Conservation (phyloP, 2,888 invertebrate species). For the Pterostichus niger region DNA sequence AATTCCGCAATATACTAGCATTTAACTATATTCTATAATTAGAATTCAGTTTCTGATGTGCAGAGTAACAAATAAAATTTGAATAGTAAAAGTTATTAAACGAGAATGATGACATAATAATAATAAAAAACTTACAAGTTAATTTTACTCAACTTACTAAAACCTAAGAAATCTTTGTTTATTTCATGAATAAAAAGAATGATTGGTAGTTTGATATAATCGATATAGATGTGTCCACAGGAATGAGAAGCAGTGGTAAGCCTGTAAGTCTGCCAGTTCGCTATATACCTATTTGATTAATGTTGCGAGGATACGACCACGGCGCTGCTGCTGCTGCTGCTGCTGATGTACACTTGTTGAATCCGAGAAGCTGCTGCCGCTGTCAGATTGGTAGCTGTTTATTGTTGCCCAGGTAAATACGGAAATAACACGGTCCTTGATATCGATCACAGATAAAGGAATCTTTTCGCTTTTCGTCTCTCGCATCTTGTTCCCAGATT, state of each 20-base stretch:
- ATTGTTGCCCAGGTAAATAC: slow-evolving; percentile 65
- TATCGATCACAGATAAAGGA: slow-evolving; percentile 61
- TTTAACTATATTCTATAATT: no score
- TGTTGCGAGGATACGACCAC: slow-evolving; percentile 59
- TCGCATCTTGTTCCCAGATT: neutral
- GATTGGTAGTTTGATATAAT: neutral
- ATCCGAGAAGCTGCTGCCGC: slow-evolving; percentile 58
- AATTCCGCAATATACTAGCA: no score
- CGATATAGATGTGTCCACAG: neutral
- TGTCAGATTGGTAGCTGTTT: slow-evolving; percentile 64
- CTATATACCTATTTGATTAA: slow-evolving; percentile 62
- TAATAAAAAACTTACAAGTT: no score
- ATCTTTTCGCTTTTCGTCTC: slow-evolving; percentile 49
- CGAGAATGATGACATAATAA: no score
- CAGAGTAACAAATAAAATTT: no score
- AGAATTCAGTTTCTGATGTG: no score
- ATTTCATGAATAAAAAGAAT: no score
- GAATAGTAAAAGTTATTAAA: no score
- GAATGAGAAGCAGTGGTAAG: slow-evolving; percentile 32
- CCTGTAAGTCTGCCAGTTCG: neutral
- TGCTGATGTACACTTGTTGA: slow-evolving; percentile 63
- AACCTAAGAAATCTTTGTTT: no score
- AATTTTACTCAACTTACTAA: no score
- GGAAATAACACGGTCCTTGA: slow-evolving; percentile 65
- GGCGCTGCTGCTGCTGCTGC: neutral